phyloP scores from a whole-genome alignment of 2,113 vertebrate species.

The Tangachromis dhanisi region DNA sequence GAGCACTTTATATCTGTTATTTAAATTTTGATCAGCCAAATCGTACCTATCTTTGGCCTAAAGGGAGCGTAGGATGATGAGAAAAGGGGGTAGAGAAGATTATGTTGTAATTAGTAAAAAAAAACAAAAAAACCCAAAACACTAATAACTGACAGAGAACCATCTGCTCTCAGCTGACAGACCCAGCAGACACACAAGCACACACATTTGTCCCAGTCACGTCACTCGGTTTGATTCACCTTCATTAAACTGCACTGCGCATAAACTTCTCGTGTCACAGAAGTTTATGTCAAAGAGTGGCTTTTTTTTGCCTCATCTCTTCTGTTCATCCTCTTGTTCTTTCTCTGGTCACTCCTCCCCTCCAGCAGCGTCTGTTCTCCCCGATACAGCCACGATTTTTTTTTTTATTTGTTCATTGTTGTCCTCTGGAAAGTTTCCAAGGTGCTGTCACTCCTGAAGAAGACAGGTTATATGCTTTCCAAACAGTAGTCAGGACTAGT shows the following conservation, averaged over 20 bases:
- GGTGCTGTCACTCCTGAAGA: background rate
- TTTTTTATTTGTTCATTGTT: background rate
- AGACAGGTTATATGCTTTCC: background rate
- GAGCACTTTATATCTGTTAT: background rate
- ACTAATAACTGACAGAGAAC: constrained; percentile 20
- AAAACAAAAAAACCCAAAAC: background rate
- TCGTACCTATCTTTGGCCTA: background rate
- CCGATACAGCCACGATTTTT: background rate
- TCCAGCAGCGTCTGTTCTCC: background rate
- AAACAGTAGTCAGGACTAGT: background rate
- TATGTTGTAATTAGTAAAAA: constrained; percentile 13
- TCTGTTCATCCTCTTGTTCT: background rate
- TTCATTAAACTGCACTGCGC: background rate
- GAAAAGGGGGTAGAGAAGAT: background rate
- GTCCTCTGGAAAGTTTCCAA: background rate
- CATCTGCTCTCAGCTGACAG: background rate
- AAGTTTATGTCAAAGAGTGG: background rate
- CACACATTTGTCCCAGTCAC: background rate
- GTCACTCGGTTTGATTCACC: background rate
- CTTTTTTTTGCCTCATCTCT: background rate
- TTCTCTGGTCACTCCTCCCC: background rate
- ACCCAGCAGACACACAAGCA: background rate
- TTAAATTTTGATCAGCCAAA: background rate
- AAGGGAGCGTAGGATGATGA: background rate
- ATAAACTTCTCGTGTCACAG: background rate